Conservation (phyloP, 1,140 invertebrate species). For the Odontomachus brunneus region DNA sequence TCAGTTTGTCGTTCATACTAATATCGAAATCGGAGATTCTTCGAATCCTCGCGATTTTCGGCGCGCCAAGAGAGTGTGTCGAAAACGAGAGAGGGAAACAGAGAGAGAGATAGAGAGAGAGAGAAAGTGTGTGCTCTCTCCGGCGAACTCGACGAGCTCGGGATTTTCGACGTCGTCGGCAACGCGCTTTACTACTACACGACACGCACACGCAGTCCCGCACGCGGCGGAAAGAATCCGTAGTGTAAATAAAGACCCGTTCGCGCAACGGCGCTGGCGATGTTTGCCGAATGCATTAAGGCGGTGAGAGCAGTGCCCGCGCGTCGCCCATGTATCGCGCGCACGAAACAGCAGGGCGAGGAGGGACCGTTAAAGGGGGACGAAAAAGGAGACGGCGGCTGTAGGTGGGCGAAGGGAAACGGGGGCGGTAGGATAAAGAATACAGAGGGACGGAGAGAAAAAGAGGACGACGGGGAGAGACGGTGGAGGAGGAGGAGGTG, state of each 20-base stretch:
- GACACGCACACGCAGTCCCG: conserved; percentile 18
- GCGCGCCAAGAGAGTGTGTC: not conserved
- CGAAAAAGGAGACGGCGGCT: not conserved
- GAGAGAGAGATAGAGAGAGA: too few relatives aligned
- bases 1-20: too few relatives aligned
- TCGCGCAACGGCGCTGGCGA: conserved; percentile 74
- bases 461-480: conserved; percentile 53
- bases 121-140: too few relatives aligned
- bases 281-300: conserved; percentile 84
- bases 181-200: conserved; percentile 32
- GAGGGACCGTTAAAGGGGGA: too few relatives aligned
- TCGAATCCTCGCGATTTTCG: not conserved
- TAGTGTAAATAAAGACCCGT: conserved; percentile 81
- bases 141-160: conserved; percentile 23
- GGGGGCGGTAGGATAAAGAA: conserved; percentile 43
- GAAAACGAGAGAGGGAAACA: not conserved
- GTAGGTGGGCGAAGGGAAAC: not conserved
- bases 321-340: conserved; percentile 70
- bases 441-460: conserved; percentile 48
- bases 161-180: conserved; percentile 52
- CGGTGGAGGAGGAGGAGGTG: conserved; percentile 44
- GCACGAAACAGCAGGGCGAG: conserved; percentile 19
- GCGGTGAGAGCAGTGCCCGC: conserved; percentile 72
- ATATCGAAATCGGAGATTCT: too few relatives aligned
- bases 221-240: conserved; percentile 73